Conservation (phyloP, 2,888 invertebrate species). For the Drosophila anceps region DNA sequence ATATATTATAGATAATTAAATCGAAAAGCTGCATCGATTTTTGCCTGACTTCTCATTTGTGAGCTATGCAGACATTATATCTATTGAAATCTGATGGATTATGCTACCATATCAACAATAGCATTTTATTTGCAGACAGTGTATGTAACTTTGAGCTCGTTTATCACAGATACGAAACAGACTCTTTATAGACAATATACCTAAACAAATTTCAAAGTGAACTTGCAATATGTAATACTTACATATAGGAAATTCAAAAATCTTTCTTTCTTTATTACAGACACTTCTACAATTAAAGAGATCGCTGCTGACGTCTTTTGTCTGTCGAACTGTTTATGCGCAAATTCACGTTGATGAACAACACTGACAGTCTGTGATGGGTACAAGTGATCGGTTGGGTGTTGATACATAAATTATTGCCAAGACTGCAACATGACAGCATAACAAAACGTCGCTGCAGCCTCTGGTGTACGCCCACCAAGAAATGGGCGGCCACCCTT, state of each 20-base stretch:
- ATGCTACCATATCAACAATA: neutral
- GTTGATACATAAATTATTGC: constrained; percentile 69
- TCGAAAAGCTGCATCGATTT: no score
- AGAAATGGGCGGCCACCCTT: constrained; percentile 70
- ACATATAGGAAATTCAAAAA: neutral
- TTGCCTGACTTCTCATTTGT: no score
- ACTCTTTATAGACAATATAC: neutral
- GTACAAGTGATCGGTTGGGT: constrained; percentile 40
- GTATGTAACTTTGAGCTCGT: neutral
- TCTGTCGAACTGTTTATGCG: neutral
- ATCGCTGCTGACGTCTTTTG: neutral
- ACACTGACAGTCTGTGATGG: constrained; percentile 4
- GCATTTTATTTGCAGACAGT: neutral
- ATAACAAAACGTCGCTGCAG: constrained; percentile 59
- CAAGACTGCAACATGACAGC: constrained; percentile 68
- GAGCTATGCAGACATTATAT: no score
- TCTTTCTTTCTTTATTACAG: neutral
- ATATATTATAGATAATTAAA: no score
- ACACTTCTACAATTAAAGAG: neutral
- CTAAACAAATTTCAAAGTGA: no score
- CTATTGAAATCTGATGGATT: neutral
- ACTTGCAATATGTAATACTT: neutral
- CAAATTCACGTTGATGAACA: neutral
- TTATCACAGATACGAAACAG: neutral
- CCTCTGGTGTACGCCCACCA: constrained; percentile 3